These are phyloP conservation scores for Pyrocoelia pectoralis DNA, from an alignment of 2,888 invertebrate species.

Conservation along the genomic window DNA sequence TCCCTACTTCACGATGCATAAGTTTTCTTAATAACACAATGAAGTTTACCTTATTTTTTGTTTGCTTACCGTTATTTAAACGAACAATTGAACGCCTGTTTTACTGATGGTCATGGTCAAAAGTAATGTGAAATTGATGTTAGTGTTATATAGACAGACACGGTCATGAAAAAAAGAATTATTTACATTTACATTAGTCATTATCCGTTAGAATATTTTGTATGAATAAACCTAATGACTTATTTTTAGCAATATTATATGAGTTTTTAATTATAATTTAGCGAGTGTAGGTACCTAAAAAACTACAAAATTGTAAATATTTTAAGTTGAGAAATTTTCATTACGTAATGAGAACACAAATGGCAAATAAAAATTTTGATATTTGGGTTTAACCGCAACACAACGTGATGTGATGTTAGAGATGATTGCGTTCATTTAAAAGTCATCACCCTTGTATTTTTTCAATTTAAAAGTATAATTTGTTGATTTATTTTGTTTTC, in stretches of 20 bases:
- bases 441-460: constrained; percentile 1
- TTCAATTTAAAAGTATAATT: constrained; percentile 1
- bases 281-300: too few species aligned
- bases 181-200: neutral
- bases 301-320: too few species aligned
- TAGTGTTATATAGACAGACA: neutral
- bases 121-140: constrained; percentile 9
- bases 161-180: neutral
- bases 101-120: neutral
- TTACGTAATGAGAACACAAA: neutral
- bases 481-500: neutral
- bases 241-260: too few species aligned
- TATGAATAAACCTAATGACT: neutral
- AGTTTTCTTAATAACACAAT: neutral
- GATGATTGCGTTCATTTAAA: neutral
- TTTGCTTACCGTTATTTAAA: constrained; percentile 15
- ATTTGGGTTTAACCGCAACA: neutral
- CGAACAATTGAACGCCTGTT: constrained; percentile 11
- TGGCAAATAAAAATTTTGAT: neutral
- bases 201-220: neutral
- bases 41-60: neutral
- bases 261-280: too few species aligned
- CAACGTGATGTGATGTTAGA: neutral
- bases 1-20: neutral
- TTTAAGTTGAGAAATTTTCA: too few species aligned